Conservation (phyloP, 2,113 vertebrate genomes). For the Pelmatolapia mariae region DNA sequence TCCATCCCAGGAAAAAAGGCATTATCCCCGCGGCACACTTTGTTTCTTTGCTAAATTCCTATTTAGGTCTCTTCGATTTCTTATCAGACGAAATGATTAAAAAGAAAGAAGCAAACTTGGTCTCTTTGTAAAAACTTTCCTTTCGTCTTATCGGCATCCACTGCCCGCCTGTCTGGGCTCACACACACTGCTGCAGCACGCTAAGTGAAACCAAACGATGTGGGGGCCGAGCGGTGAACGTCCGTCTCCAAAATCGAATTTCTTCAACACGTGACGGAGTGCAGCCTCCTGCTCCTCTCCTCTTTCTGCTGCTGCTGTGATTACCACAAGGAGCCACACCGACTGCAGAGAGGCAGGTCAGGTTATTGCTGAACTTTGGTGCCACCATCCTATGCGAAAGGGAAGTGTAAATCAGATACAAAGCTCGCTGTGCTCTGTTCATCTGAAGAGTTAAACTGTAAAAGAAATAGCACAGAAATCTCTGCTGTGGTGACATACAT, state of each 20-base stretch:
- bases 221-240: slow-evolving; percentile 20
- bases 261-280: slow-evolving; percentile 66
- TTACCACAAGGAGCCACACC: slow-evolving; percentile 13
- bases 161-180: background rate
- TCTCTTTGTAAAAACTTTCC: slow-evolving; percentile 10
- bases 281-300: slow-evolving; percentile 25
- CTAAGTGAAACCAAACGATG: slow-evolving; percentile 39
- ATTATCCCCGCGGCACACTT: background rate
- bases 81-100: background rate
- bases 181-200: slow-evolving; percentile 27
- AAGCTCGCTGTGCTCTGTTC: background rate
- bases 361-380: slow-evolving; percentile 65
- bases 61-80: background rate
- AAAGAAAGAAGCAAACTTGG: slow-evolving; percentile 5
- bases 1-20: slow-evolving; percentile 56
- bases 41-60: background rate
- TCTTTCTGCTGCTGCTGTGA: slow-evolving; percentile 2
- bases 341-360: background rate
- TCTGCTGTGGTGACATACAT: background rate
- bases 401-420: slow-evolving; percentile 43
- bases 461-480: background rate
- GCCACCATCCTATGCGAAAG: slow-evolving; percentile 65
- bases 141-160: slow-evolving; percentile 16
- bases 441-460: background rate
- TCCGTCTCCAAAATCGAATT: slow-evolving; percentile 57